Base-by-base conservation (phyloP, 2,888 invertebrate genomes). In the Sceliomorpha sp. region DNA sequence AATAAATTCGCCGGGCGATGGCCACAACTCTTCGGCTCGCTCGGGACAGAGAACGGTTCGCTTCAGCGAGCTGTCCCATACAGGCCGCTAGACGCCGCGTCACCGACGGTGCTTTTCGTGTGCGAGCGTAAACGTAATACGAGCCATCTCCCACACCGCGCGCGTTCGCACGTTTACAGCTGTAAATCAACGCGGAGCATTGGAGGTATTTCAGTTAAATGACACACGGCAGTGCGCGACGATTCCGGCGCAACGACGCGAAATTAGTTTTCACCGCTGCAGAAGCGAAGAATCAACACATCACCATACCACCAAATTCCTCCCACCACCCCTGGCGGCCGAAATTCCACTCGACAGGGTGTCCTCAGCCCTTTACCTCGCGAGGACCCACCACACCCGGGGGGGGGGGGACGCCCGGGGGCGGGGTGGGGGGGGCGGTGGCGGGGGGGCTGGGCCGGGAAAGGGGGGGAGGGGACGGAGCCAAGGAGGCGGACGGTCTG, bases 161-260 rank as follows among this genome's bases (percentile, higher is more conserved):
- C 27, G 60, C 55, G 48, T 59, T 59, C 63, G 53, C 68, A 58
- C 58, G 44, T 67, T 62, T 66, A 58, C 67, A 77, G 78, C 74
- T 80, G 81, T 86, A 86, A 87, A 87, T 87, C 85, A 87, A 79
- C 84, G 82, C 76, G 75, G 70, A 80, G 83, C 82, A 86, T 85
- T 80, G 81, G 81, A 81, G 84, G 80, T 81, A 85, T 87, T 85
- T 82, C 83, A 79, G 84, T 82, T 83, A 85, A 87, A 85, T 85
- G 85, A 86, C 81, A 83, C 80, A 80, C 69, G 85, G n/a, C n/a
- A 83, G 60, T 36, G 42, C 40, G 50, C 36, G 34, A 58, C 44
- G 50, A 20, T 40, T 59, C 51, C 39, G 50, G 29, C 37, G 44
- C 45, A 50, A 17, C 44, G 26, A 13, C 37, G 50, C 53, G 50